Percentiles rank a stretch among this genome's conserved stretches.
Conservation (phyloP, 2,113 vertebrate genomes). For the Pygoscelis antarcticus region DNA sequence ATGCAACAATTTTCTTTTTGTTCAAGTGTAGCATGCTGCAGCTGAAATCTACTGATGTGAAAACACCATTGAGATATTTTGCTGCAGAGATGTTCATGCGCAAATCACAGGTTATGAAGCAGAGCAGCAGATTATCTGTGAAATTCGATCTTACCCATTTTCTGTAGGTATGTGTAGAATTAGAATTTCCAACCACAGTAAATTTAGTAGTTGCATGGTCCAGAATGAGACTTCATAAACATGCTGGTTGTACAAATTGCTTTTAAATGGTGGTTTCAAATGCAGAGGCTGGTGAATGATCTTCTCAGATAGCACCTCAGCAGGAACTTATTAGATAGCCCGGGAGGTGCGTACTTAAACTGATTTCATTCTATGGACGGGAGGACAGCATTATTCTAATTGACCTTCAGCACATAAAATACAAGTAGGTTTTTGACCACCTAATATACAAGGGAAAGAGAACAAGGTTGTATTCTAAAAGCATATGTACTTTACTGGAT, state of each 20-base stretch:
- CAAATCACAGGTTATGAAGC: background rate
- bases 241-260: constrained; percentile 30
- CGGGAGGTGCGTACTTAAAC: background rate
- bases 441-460: background rate
- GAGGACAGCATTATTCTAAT: background rate
- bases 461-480: background rate
- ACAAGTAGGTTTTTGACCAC: background rate
- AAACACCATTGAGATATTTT: background rate
- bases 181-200: background rate
- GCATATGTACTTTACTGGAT: background rate
- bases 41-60: background rate
- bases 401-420: constrained; percentile 17
- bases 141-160: background rate
- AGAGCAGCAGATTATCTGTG: background rate
- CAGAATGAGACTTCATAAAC: background rate
- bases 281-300: background rate
- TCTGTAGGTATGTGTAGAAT: background rate
- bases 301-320: background rate
- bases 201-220: background rate
- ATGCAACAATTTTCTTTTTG: background rate
- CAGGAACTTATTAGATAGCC: background rate
- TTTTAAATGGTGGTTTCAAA: constrained; percentile 23
- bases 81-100: background rate
- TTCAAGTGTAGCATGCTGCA: background rate
- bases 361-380: background rate